Base-by-base conservation (phyloP, 2,797 vertebrate species). In the Tarsius wallacei region DNA sequence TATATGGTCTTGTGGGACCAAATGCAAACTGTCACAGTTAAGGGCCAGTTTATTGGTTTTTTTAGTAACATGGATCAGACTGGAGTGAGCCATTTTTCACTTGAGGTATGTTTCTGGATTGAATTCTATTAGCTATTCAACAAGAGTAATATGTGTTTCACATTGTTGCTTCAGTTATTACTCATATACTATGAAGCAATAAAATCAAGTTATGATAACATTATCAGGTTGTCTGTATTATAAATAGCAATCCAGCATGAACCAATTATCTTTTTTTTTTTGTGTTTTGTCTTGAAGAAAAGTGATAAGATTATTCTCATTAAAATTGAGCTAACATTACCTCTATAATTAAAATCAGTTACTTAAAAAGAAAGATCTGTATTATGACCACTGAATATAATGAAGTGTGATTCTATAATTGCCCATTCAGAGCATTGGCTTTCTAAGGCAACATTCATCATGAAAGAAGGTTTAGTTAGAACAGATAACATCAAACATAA, bases 251-350 rank as follows among this genome's bases (percentile, higher is more conserved):
- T n/a, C 49, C 14, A 55, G 15, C 33, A 49, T 82, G 57, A 55
- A 16, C 68, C 13, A 77, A 7, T 83, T 71, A 66, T 61, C 49
- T 81, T 51, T 76, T 96, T 71, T 53, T 15, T 66, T 31, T 70
- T 63, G 15, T 59, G 33, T 76, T 88, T 82, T 78, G 12, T 88
- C 49, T 82, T 94, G 84, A 95, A 91, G 77, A 51, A 84, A n/a
- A 91, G n/a, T 74, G 82, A 10, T 74, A 51, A 93, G n/a, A 11
- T 91, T 89, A 33, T 95, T 86, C 13, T 68, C 22, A 80, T 36
- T 73, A 80, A 87, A 92, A 80, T n/a, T 14, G 7, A 94, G 17
- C 42, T 71, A 70, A 59, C 51, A 4, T 87, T 87, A 81, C 57
- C 42, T 90, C 9, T 84, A 1, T 77, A 63, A 55, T 53, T 71